These are phyloP conservation scores for Sitta europaea DNA, from an alignment of 2,113 vertebrate genomes.

Conservation along the genomic window DNA sequence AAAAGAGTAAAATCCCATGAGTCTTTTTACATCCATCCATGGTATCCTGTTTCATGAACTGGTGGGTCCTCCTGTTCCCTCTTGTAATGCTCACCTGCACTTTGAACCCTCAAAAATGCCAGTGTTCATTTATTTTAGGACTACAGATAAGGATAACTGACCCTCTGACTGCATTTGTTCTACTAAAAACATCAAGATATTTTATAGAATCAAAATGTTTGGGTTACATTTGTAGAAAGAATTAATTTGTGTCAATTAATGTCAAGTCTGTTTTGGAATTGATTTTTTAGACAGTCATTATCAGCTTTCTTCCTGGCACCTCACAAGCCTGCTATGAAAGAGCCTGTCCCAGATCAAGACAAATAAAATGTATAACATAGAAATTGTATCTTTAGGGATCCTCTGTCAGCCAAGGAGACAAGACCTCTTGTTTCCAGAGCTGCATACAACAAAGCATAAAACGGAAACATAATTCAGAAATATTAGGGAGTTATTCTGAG, in stretches of 20 bases:
- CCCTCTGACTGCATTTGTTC: background rate
- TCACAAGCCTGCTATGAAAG: background rate
- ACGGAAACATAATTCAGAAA: background rate
- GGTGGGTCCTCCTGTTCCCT: background rate
- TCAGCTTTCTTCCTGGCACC: background rate
- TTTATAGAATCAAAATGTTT: background rate
- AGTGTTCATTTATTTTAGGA: background rate
- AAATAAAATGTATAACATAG: background rate
- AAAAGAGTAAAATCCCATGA: background rate
- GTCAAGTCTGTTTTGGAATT: background rate
- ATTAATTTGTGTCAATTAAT: background rate
- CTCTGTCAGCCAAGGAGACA: background rate
- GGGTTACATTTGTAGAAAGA: background rate
- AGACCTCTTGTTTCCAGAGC: background rate
- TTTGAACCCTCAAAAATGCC: background rate
- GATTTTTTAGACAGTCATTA: background rate
- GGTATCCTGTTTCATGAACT: background rate
- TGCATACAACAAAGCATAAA: background rate
- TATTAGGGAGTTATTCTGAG: background rate
- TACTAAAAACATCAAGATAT: background rate
- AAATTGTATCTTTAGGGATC: background rate
- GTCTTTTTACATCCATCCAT: background rate
- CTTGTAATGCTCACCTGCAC: background rate
- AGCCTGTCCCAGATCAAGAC: background rate
- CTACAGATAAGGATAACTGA: background rate